Evolutionary conservation across 2,888 invertebrate genomes (phyloP), one percentile per base, ranked within the genome.

Genomic region (Darwinula stevensoni): DNA sequence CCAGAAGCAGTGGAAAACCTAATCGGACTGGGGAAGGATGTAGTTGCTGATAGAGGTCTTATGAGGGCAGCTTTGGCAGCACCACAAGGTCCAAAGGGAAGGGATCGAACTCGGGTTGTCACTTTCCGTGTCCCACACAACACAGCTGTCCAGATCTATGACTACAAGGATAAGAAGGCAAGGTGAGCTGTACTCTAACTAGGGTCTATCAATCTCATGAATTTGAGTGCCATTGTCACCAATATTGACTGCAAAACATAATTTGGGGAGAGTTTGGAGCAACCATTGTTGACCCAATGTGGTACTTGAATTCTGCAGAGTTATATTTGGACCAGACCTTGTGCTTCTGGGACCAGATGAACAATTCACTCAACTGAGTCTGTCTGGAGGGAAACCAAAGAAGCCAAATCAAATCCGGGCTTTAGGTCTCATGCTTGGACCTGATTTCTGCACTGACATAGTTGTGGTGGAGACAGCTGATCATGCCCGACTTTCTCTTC

Each of bases 341-440:
- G 56, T 58, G 6, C 55, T 58, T 55, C 41, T 57, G 17, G 49
- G 49, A 4, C 57, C 57, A 2, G 56, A 57, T 39, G 57, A 57
- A 37, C 54, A 58, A 41, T 57, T 57, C 41, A 58, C 57, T 2
- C 53, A 53, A 41, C 45, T 57, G 14, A 48, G 49, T 35, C 38
- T 57, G 31, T 55, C 54, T 5, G 57, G 56, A 9, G 55, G 54
- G 4, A 54, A 53, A 37, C 57, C 57, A 11, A 57, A 57, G 44
- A 50, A 50, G 34, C 53, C 52, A 3, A 55, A 53, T 40, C 42
- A 47, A 31, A 57, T 57, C 41, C 50, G 54, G 36, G 44, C 52
- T 11, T 43, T 57, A 13, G 56, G 54, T 36, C 45, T 57, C 17
- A 42, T 57, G 17, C 44, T 57, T 29, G 57, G 57, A 3, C 57